A percentile compares a stretch with the other conserved stretches of the same genome.
These are phyloP conservation scores for Noturus placidus DNA, from an alignment of 2,113 vertebrate genomes.

Conservation along the genomic window DNA sequence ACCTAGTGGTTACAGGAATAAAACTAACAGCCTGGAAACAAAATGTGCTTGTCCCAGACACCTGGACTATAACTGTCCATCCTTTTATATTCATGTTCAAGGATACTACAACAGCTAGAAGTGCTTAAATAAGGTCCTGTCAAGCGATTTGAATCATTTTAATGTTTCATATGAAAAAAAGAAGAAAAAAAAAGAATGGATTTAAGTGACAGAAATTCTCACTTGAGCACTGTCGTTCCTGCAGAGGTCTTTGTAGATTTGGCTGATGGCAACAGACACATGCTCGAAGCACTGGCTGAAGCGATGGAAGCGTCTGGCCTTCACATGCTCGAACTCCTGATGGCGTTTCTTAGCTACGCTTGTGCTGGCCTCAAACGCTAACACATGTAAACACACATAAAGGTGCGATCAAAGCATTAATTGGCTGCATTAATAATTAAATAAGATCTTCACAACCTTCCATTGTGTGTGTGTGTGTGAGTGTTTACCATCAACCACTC, in stretches of 20 bases:
- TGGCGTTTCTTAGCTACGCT: constrained; percentile 73
- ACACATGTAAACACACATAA: constrained; percentile 32
- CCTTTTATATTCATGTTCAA: background rate
- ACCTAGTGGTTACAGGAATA: background rate
- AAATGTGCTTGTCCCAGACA: background rate
- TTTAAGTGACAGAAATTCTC: constrained; percentile 40
- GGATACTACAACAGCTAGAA: background rate
- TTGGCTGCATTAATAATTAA: background rate
- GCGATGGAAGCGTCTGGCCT: constrained; percentile 76
- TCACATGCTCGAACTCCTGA: constrained; percentile 86
- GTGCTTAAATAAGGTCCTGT: background rate
- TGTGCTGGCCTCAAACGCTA: constrained; percentile 87
- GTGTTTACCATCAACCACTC: constrained; percentile 72
- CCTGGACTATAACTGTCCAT: no score
- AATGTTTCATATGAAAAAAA: no score
- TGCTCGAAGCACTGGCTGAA: constrained; percentile 91
- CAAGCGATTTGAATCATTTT: no score
- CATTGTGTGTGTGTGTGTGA: background rate
- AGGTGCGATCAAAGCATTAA: background rate
- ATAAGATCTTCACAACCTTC: background rate
- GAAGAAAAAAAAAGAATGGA: background rate
- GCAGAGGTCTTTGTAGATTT: constrained; percentile 93
- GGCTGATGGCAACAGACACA: constrained; percentile 80
- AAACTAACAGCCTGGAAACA: background rate
- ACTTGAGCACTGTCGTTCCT: constrained; percentile 91